Evolutionary conservation across 2,888 invertebrate species (phyloP).

Genomic region (Eupeodes luniger): DNA sequence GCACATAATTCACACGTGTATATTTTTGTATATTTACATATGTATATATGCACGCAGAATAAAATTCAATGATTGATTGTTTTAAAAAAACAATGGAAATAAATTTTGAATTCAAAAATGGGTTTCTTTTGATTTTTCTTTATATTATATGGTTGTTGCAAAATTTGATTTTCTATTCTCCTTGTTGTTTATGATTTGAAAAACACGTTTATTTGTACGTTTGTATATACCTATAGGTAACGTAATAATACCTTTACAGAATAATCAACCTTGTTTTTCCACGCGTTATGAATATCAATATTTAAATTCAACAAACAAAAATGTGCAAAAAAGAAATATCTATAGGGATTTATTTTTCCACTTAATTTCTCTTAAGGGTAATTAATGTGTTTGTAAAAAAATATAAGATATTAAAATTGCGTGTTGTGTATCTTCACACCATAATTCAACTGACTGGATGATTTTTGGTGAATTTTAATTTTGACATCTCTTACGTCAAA

Average conservation of each 20-base stretch:
- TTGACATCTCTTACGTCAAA: too few species aligned
- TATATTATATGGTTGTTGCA: neutral
- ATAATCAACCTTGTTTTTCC: neutral
- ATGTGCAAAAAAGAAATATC: neutral
- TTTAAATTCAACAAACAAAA: neutral
- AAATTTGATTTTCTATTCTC: neutral
- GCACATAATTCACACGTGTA: neutral
- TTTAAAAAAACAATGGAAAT: neutral
- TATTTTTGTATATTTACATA: neutral
- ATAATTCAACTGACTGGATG: too few species aligned
- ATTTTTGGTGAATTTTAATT: too few species aligned
- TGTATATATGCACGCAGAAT: too few species aligned
- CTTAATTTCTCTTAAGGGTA: neutral
- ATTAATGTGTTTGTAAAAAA: neutral
- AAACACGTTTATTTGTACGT: neutral
- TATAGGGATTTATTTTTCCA: neutral
- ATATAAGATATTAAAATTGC: too few species aligned
- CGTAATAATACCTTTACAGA: too few species aligned
- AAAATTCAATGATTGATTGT: conserved; percentile 6
- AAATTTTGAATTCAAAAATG: neutral
- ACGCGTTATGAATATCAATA: conserved; percentile 8
- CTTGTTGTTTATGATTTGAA: neutral
- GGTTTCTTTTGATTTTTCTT: neutral
- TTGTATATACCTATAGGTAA: neutral
- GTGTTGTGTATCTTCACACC: too few species aligned